phyloP scores from a whole-genome alignment of 2,888 invertebrate species.

The Cataglyphis livida region DNA sequence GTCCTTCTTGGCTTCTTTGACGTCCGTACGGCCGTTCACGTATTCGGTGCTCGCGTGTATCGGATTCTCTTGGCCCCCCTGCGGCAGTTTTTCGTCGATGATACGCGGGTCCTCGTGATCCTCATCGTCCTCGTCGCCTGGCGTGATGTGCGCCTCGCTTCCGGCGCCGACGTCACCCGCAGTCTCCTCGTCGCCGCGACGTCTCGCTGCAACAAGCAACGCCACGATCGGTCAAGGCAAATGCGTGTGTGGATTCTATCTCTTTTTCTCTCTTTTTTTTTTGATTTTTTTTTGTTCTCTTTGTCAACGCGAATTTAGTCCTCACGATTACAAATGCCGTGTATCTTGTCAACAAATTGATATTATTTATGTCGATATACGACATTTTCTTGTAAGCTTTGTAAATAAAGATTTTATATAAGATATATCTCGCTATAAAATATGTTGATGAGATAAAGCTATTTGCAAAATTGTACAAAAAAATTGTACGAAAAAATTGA shows the following conservation, averaged over 20 bases:
- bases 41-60: constrained; percentile 87
- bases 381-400: neutral
- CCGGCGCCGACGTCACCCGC: constrained; percentile 88
- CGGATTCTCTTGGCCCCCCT: constrained; percentile 84
- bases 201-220: constrained; percentile 86
- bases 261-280: constrained; percentile 30
- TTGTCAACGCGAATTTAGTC: neutral
- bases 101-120: constrained; percentile 83
- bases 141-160: constrained; percentile 88
- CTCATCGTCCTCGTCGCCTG: constrained; percentile 86
- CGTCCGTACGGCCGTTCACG: constrained; percentile 87
- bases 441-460: neutral
- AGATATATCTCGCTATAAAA: neutral
- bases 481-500: neutral
- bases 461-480: neutral
- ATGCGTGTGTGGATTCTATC: constrained; percentile 50
- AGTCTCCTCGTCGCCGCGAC: constrained; percentile 87
- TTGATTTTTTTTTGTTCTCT: constrained; percentile 2
- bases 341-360: constrained; percentile 32
- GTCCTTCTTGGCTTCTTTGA: constrained; percentile 87
- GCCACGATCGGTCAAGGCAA: constrained; percentile 85
- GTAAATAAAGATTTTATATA: neutral
- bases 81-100: constrained; percentile 84
- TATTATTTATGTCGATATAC: neutral
- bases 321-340: constrained; percentile 15